These are phyloP conservation scores for Venustoraphidia nigricollis DNA, from an alignment of 2,888 invertebrate species.

Conservation along the genomic window DNA sequence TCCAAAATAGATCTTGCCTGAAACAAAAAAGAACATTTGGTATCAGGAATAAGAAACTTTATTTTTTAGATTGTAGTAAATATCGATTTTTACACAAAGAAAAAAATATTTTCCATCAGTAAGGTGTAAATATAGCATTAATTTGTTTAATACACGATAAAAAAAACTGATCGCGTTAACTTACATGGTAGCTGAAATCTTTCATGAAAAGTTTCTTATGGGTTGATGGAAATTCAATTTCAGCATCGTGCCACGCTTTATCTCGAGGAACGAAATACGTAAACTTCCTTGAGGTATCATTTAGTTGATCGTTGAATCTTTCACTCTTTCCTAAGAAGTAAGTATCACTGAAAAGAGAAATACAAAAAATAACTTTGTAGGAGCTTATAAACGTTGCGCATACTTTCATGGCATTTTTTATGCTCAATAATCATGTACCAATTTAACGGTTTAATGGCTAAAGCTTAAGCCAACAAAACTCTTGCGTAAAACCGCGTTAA, in stretches of 20 bases:
- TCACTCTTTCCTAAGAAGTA: slow-evolving; percentile 59
- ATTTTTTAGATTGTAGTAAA: too few relatives aligned
- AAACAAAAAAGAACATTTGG: slow-evolving; percentile 16
- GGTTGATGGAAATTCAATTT: slow-evolving; percentile 59
- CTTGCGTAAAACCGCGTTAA: too few relatives aligned
- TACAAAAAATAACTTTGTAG: slow-evolving; percentile 7
- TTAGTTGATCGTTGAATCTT: slow-evolving; percentile 63
- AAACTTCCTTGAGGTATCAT: slow-evolving; percentile 59
- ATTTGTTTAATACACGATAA: too few relatives aligned
- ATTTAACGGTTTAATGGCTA: too few relatives aligned
- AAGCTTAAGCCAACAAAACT: too few relatives aligned
- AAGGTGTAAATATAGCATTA: too few relatives aligned
- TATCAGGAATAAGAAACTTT: too few relatives aligned
- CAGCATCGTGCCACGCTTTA: slow-evolving; percentile 72
- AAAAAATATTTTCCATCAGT: too few relatives aligned
- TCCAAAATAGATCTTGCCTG: slow-evolving; percentile 73
- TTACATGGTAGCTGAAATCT: slow-evolving; percentile 66
- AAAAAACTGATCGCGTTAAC: slow-evolving; percentile 16
- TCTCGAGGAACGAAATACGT: slow-evolving; percentile 88
- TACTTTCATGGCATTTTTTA: slow-evolving; percentile 1
- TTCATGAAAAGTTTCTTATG: slow-evolving; percentile 73
- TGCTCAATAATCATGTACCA: slow-evolving; percentile 5
- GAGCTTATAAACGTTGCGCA: background rate
- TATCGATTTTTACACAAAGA: too few relatives aligned
- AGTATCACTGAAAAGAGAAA: slow-evolving; percentile 50